phyloP scores from a whole-genome alignment of 2,888 invertebrate genomes.

The Congeria kusceri region DNA sequence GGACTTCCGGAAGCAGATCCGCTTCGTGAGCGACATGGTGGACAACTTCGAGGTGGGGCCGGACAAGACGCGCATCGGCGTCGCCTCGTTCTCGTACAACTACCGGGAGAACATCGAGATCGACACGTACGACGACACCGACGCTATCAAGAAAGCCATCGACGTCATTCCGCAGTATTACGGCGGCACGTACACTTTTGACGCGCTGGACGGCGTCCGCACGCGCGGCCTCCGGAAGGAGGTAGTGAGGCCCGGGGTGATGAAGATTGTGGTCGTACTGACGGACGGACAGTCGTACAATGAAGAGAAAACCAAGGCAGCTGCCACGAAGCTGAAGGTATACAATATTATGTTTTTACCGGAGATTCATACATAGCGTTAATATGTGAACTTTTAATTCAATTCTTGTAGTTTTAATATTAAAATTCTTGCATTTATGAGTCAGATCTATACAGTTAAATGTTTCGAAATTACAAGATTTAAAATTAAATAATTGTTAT shows the following conservation, averaged over 20 bases:
- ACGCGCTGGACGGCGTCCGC: conserved; percentile 60
- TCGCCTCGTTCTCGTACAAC: conserved; percentile 58
- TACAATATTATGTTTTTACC: background rate
- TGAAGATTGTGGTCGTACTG: conserved; percentile 58
- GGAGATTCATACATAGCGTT: too few species aligned
- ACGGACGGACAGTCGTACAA: conserved; percentile 65
- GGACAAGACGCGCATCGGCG: conserved; percentile 63
- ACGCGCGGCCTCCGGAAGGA: conserved; percentile 30
- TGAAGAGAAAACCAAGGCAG: conserved; percentile 40
- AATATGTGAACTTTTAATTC: too few species aligned
- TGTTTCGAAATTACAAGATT: too few species aligned
- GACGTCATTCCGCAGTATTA: conserved; percentile 43
- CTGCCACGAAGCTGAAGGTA: conserved; percentile 57
- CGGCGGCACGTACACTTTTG: conserved; percentile 62
- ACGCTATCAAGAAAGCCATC: conserved; percentile 46
- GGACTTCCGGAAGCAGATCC: conserved; percentile 71
- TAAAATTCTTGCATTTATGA: too few species aligned
- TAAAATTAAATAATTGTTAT: too few species aligned
- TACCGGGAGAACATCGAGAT: conserved; percentile 49
- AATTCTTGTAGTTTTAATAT: too few species aligned
- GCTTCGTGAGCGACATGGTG: conserved; percentile 69
- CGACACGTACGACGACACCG: conserved; percentile 38
- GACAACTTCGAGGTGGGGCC: conserved; percentile 65
- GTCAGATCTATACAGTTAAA: too few species aligned
- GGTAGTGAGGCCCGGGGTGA: conserved; percentile 52